These are phyloP conservation scores for Meta bourneti DNA, from an alignment of 2,888 invertebrate species.

Conservation along the genomic window DNA sequence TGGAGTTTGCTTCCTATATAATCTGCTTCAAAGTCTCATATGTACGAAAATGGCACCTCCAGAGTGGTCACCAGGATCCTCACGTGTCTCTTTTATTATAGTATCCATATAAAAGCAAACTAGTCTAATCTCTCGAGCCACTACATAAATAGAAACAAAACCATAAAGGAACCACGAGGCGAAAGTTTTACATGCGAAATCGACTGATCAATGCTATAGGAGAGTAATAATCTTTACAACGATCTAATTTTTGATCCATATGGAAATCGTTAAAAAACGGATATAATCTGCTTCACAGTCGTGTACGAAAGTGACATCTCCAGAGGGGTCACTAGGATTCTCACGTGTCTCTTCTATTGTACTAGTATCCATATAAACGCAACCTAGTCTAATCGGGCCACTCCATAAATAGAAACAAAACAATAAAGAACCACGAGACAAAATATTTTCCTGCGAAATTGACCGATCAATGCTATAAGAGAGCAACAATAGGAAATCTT, in stretches of 20 bases:
- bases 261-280: no score
- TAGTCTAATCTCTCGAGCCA: slow-evolving; percentile 39
- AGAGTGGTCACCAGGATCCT: neutral
- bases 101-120: slow-evolving; percentile 26
- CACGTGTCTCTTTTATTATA: slow-evolving; percentile 34
- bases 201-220: slow-evolving; percentile 5
- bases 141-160: slow-evolving; percentile 9
- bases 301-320: no score
- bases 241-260: no score
- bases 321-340: no score
- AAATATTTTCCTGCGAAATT: slow-evolving; percentile 52
- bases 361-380: slow-evolving; percentile 26
- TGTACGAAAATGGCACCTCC: neutral
- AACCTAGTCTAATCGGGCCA: slow-evolving; percentile 36
- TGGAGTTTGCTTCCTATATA: no score
- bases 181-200: slow-evolving; percentile 54
- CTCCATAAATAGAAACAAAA: slow-evolving; percentile 11
- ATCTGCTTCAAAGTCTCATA: neutral
- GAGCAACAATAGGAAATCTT: neutral
- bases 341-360: slow-evolving; percentile 39
- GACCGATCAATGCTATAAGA: neutral
- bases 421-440: slow-evolving; percentile 19
- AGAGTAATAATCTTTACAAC: no score
- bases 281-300: no score
- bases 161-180: slow-evolving; percentile 9